phyloP scores from a whole-genome alignment of 2,888 invertebrate species.

The Plutella xylostella region DNA sequence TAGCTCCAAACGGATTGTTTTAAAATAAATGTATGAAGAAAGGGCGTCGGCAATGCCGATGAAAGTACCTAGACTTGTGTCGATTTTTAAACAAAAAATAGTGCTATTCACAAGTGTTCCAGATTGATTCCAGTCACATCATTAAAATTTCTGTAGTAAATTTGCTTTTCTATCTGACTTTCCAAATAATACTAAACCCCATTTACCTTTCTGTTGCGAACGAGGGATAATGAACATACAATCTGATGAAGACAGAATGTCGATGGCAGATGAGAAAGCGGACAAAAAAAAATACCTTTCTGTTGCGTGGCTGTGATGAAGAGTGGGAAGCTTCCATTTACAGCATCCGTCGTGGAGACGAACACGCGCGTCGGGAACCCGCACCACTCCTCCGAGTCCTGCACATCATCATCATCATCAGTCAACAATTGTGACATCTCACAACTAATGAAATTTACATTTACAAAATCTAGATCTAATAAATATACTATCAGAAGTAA shows the following conservation, averaged over 20 bases:
- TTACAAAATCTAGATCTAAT: background rate
- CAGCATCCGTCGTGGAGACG: conserved; percentile 34
- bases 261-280: background rate
- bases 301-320: conserved; percentile 81
- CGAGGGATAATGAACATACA: background rate
- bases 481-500: background rate
- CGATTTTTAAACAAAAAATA: too few species aligned
- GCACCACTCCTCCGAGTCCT: conserved; percentile 27
- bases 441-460: background rate
- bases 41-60: too few species aligned
- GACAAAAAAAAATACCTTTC: conserved; percentile 31
- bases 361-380: conserved; percentile 46
- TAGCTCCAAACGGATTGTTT: too few species aligned
- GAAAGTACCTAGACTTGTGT: too few species aligned
- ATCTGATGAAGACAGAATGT: background rate
- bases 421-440: background rate
- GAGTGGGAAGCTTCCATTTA: conserved; percentile 63
- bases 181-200: background rate
- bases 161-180: background rate
- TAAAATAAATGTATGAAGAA: too few species aligned
- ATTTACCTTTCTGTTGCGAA: conserved; percentile 21
- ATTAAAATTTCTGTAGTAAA: background rate
- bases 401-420: background rate
- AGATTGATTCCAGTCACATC: background rate
- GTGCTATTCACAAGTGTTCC: background rate